Percentiles rank a stretch among this genome's conserved stretches.
phyloP scores from a whole-genome alignment of 1,140 invertebrate species.

The Drosophila sechellia region DNA sequence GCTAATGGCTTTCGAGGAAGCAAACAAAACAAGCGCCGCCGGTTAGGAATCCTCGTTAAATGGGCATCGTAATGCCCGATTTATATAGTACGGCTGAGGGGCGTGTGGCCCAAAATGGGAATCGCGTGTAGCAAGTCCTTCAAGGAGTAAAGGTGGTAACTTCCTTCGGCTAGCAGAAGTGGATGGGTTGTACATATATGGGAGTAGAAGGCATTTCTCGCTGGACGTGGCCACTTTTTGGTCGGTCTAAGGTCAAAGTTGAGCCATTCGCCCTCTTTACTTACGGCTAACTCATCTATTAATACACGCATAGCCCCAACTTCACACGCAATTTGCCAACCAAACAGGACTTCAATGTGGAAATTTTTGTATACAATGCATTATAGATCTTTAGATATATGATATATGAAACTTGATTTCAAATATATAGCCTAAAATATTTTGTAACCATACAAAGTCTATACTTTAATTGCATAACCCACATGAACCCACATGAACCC shows the following conservation, averaged over 20 bases:
- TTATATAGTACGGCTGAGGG: neutral
- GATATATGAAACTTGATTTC: too few relatives aligned
- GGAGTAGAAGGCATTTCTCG: neutral
- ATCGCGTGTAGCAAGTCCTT: constrained; percentile 26
- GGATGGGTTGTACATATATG: neutral
- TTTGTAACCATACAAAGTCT: too few relatives aligned
- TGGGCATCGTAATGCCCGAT: constrained; percentile 34
- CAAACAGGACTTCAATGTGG: constrained; percentile 11
- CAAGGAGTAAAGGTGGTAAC: neutral
- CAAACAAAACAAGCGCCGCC: constrained; percentile 10
- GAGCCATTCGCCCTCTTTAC: constrained; percentile 36
- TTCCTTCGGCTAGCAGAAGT: neutral
- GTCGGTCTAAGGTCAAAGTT: constrained; percentile 50
- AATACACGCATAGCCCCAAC: constrained; percentile 26
- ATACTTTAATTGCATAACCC: too few relatives aligned
- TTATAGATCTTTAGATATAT: too few relatives aligned
- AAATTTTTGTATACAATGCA: constrained; percentile 20
- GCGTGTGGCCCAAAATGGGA: constrained; percentile 27
- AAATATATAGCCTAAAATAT: too few relatives aligned
- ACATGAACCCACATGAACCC: neutral
- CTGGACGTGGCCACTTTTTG: constrained; percentile 14
- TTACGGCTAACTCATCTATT: constrained; percentile 37
- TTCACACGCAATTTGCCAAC: constrained; percentile 18
- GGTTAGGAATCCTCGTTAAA: constrained; percentile 20
- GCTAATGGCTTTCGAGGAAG: constrained; percentile 59